A percentile compares a stretch with the other conserved stretches of the same genome.
These are phyloP conservation scores for Pegoplata infirma DNA, from an alignment of 2,888 invertebrate species.

Conservation along the genomic window DNA sequence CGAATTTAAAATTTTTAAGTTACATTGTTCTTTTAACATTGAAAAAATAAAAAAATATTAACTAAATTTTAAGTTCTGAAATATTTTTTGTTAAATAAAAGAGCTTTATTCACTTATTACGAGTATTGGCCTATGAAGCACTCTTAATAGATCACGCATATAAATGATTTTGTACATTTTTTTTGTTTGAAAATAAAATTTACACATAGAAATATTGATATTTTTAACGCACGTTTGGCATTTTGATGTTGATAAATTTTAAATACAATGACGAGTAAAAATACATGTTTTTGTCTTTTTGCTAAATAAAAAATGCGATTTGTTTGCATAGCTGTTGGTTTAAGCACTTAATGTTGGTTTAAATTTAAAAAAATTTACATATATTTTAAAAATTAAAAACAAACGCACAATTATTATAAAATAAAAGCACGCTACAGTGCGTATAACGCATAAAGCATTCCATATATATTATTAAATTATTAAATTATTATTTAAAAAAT, in stretches of 20 bases:
- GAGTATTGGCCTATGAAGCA: not conserved
- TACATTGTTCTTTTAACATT: too few relatives aligned
- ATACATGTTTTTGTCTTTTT: too few relatives aligned
- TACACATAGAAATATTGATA: not conserved
- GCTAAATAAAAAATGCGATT: not conserved
- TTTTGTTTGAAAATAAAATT: not conserved
- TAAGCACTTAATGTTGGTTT: not conserved
- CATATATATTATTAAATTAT: not conserved
- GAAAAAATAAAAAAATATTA: too few relatives aligned
- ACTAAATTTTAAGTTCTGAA: too few relatives aligned
- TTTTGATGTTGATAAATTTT: not conserved
- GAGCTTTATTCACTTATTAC: too few relatives aligned
- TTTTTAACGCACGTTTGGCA: not conserved
- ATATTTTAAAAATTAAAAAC: not conserved
- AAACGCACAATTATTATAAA: slow-evolving; percentile 1
- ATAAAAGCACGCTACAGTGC: slow-evolving; percentile 16
- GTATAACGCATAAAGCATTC: slow-evolving; percentile 11
- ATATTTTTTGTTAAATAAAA: too few relatives aligned
- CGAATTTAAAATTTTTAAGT: too few relatives aligned
- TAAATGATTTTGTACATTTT: not conserved
- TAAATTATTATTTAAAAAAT: slow-evolving; percentile 18
- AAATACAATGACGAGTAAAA: not conserved
- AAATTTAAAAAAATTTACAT: not conserved
- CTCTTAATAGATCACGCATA: not conserved
- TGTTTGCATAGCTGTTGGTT: not conserved